A percentile compares a stretch with the other conserved stretches of the same genome.
Evolutionary conservation across 2,797 vertebrate species (phyloP).

Genomic region (Capromys pilorides): DNA sequence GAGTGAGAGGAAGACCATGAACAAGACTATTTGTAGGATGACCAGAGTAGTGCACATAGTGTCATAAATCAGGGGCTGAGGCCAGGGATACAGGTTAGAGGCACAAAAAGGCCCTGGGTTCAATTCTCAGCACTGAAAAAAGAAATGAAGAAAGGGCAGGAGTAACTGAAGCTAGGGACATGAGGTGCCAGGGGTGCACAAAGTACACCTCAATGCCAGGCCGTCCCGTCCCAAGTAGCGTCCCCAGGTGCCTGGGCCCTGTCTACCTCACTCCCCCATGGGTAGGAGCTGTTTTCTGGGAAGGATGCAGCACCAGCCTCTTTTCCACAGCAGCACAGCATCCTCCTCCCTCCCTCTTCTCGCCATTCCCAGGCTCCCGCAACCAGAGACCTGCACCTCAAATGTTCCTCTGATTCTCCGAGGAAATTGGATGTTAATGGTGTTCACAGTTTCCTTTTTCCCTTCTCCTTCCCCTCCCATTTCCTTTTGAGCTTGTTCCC

Average conservation of each 20-base stretch:
- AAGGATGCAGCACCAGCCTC: background rate
- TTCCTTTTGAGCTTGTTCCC: constrained; percentile 53
- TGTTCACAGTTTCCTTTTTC: constrained; percentile 36
- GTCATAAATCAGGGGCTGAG: background rate
- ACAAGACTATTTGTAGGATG: no score
- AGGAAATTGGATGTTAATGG: constrained; percentile 64
- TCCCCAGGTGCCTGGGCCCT: no score
- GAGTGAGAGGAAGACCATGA: background rate
- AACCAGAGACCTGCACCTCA: background rate
- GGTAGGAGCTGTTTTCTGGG: background rate
- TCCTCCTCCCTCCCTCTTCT: background rate
- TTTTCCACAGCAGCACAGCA: background rate
- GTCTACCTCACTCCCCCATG: background rate
- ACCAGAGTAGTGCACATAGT: background rate
- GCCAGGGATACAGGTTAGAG: background rate
- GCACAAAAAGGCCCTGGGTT: no score
- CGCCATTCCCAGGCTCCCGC: background rate
- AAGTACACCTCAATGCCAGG: background rate
- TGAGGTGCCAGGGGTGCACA: background rate
- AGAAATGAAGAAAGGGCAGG: background rate
- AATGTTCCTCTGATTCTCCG: background rate
- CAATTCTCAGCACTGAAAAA: no score
- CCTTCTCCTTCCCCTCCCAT: background rate
- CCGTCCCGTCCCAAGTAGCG: background rate
- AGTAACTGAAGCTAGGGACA: background rate